Percentiles rank a stretch among this genome's conserved stretches.
These are phyloP conservation scores for Sinocyclocheilus maitianheensis DNA, from an alignment of 2,113 vertebrate genomes.

Conservation along the genomic window DNA sequence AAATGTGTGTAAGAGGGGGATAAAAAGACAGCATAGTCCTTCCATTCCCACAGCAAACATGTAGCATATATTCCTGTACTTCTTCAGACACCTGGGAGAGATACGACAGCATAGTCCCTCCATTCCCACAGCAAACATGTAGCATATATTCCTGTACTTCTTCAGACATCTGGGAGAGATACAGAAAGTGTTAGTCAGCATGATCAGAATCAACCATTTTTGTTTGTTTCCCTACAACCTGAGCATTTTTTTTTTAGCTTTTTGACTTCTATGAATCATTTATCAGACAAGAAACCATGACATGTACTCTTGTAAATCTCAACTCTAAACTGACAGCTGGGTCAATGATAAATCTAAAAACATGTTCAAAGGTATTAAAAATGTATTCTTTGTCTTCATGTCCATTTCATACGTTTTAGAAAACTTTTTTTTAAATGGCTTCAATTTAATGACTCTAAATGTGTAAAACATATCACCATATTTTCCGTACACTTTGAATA, in stretches of 20 bases:
- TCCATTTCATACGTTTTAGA: background rate
- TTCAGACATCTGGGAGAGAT: slow-evolving; percentile 81
- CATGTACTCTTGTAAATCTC: background rate
- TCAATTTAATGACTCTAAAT: background rate
- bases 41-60: slow-evolving; percentile 87
- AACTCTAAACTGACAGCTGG: background rate
- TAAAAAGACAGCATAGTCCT: slow-evolving; percentile 87
- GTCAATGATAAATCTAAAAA: background rate
- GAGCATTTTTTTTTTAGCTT: background rate
- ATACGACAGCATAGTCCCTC: slow-evolving; percentile 86
- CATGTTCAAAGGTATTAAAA: background rate
- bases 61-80: slow-evolving; percentile 83
- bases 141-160: slow-evolving; percentile 82
- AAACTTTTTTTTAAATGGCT: background rate
- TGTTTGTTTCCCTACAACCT: background rate
- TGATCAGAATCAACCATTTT: background rate
- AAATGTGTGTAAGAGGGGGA: slow-evolving; percentile 82
- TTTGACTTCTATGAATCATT: background rate
- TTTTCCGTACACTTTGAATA: background rate
- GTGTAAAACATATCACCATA: background rate
- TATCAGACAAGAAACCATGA: background rate
- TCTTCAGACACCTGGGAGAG: slow-evolving; percentile 83
- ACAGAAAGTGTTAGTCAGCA: background rate
- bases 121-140: slow-evolving; percentile 86
- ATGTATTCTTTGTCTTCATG: background rate